phyloP scores from a whole-genome alignment of 2,888 invertebrate genomes.

The Phortica okadai region DNA sequence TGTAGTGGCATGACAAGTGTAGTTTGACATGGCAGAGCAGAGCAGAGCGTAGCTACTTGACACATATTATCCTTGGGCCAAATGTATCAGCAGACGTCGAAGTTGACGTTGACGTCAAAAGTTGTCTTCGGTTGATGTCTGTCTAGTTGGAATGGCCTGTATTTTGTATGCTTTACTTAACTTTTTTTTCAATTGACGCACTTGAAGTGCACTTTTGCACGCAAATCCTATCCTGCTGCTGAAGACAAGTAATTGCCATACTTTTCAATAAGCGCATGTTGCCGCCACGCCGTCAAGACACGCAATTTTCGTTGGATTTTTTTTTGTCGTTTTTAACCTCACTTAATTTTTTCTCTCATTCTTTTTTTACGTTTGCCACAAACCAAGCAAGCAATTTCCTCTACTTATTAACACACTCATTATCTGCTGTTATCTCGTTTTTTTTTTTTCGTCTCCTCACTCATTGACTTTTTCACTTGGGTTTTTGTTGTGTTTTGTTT shows the following conservation, averaged over 20 bases:
- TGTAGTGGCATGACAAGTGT: neutral
- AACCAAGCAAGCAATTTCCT: neutral
- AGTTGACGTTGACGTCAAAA: neutral
- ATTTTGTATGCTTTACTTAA: neutral
- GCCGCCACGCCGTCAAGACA: no score
- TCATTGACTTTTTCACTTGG: neutral
- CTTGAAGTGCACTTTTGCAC: conserved; percentile 20
- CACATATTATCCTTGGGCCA: conserved; percentile 38
- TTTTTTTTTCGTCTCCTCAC: neutral
- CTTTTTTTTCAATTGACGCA: conserved; percentile 18
- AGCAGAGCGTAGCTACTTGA: conserved; percentile 9
- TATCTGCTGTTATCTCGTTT: neutral
- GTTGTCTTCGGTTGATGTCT: conserved; percentile 2
- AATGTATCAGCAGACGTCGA: conserved; percentile 27
- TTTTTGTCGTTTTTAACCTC: neutral
- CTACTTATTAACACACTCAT: neutral
- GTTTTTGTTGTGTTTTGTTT: conserved; percentile 18
- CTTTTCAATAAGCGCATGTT: neutral
- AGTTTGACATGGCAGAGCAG: neutral
- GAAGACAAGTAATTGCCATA: conserved; percentile 10
- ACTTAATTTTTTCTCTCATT: conserved; percentile 20
- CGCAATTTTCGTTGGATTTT: neutral
- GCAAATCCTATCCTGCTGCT: conserved; percentile 17
- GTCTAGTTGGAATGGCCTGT: no score
- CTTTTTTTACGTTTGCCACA: neutral